Evolutionary conservation across 1,140 invertebrate species (phyloP).

Genomic region (Cecropterus lyciades): DNA sequence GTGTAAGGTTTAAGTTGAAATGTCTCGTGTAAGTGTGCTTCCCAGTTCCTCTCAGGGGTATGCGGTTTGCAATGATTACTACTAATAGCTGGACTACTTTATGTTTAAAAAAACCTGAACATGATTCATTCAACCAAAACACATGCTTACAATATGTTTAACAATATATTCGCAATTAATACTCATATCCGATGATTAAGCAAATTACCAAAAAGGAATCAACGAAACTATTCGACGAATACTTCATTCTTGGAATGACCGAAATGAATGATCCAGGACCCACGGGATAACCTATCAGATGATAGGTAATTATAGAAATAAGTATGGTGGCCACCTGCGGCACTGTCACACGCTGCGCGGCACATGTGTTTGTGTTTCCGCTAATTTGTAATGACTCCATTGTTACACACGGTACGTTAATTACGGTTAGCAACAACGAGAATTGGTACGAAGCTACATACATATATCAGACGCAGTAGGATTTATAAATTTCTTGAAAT

Average conservation of each 20-base stretch:
- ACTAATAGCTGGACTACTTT: no score
- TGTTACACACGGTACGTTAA: slow-evolving; percentile 39
- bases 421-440: neutral
- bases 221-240: neutral
- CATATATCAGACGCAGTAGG: no score
- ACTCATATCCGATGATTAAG: neutral
- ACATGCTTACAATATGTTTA: neutral
- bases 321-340: slow-evolving; percentile 64
- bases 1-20: no score
- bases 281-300: slow-evolving; percentile 49
- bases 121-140: no score
- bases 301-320: slow-evolving; percentile 59
- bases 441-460: no score
- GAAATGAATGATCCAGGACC: slow-evolving; percentile 36
- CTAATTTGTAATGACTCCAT: slow-evolving; percentile 43
- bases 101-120: no score
- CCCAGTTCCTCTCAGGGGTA: no score
- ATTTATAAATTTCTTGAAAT: no score
- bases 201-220: neutral
- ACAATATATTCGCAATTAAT: neutral
- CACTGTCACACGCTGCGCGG: slow-evolving; percentile 61
- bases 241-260: slow-evolving; percentile 35
- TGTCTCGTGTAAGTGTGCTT: no score
- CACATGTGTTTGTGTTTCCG: slow-evolving; percentile 63
- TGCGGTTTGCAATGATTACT: no score